Base-by-base conservation (phyloP, 2,888 invertebrate species). In the Incurvaria masculella region DNA sequence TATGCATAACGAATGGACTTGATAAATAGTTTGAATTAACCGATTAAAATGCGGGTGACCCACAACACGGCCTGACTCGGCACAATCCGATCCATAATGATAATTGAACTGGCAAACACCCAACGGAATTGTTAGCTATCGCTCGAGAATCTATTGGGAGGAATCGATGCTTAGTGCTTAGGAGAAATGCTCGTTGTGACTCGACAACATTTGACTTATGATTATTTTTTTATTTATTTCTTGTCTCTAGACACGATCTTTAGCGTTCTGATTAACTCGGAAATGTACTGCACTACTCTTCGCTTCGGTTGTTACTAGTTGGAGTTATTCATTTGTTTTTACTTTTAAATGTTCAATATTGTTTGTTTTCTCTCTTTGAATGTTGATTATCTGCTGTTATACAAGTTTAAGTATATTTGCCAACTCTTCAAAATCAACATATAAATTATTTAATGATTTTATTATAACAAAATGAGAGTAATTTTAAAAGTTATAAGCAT, bases 31-130 rank as follows among this genome's bases (percentile, higher is more conserved):
- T 74, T 70, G 73, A 76, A 78, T 76, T 76, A 74, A 78, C 78
- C 76, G 76, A 78, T 78, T 75, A 75, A 33, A 76, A 76, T 76
- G 73, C 78, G 78, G 78, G 78, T 78, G 78, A 76, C 74, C 73
- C 74, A 72, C 66, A 69, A 65, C 68, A 73, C 59, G 64, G 69
- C 6, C 33, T 78, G 78, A 78, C 69, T 71, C 60, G 66, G 60
- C 75, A 59, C 62, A 65, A 68, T 65, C 66, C 62, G 57, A 56
- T 63, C 67, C 64, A 67, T 76, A 75, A 78, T 78, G 75, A 76
- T 78, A 78, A 78, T 78, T 78, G 78, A 71, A 76, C 78, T 75
- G 73, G 75, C 78, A 78, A 78, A 78, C 78, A 78, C 78, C 75
- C 72, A 73, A 70, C 55, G 61, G 63, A 33, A 33, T 33, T 14